Conservation (phyloP, 1,140 invertebrate species). For the Ceratosolen solmsi region DNA sequence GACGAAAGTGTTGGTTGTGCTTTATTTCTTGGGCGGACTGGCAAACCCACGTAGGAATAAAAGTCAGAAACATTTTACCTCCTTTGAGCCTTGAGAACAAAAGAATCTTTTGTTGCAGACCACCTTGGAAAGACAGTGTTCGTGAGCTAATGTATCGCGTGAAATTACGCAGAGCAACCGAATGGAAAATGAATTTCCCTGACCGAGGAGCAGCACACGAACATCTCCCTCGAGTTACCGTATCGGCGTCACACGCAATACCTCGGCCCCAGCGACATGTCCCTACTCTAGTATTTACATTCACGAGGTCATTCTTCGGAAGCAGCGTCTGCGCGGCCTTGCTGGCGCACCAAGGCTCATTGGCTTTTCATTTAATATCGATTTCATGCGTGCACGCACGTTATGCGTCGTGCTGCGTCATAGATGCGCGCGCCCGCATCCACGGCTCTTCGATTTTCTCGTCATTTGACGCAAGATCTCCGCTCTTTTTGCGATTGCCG, state of each 20-base stretch:
- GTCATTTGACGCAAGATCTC: constrained; percentile 19
- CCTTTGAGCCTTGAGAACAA: not conserved
- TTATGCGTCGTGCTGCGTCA: not conserved
- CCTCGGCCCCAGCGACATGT: too few relatives aligned
- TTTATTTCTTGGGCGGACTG: too few relatives aligned
- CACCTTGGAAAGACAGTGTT: too few relatives aligned
- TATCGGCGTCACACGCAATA: too few relatives aligned
- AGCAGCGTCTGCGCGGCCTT: constrained; percentile 48
- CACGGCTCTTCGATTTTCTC: not conserved
- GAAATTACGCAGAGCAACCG: too few relatives aligned
- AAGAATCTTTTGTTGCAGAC: too few relatives aligned
- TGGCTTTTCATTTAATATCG: constrained; percentile 53
- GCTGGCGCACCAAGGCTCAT: constrained; percentile 51
- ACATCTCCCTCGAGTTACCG: too few relatives aligned
- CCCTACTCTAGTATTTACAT: too few relatives aligned
- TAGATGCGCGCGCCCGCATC: not conserved
- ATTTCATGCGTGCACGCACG: not conserved
- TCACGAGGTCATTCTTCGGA: not conserved
- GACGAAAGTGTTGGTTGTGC: not conserved
- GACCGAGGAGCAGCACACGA: too few relatives aligned
- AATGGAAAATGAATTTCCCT: too few relatives aligned
- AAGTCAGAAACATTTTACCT: not conserved
- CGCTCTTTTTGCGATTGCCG: not conserved
- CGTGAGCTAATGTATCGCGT: too few relatives aligned
- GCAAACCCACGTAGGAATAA: not conserved